phyloP scores from a whole-genome alignment of 2,888 invertebrate species.

The Spisula solida region DNA sequence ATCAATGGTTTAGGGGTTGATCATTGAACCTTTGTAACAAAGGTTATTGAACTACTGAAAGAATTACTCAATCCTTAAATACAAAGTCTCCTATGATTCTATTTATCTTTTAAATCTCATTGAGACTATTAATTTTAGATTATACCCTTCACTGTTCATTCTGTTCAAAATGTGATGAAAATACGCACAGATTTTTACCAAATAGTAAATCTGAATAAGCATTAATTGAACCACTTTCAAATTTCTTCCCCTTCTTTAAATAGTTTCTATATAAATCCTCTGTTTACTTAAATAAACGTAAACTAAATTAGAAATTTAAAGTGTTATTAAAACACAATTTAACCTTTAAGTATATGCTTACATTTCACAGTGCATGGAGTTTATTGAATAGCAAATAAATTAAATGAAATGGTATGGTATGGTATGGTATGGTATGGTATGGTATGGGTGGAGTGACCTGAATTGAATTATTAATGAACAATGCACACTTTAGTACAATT shows the following conservation, averaged over 20 bases:
- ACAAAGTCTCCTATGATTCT: background rate
- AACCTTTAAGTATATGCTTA: background rate
- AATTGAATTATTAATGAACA: no score
- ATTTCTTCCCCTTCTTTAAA: background rate
- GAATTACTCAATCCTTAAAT: background rate
- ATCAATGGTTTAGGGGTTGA: background rate
- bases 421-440: background rate
- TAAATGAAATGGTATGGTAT: background rate
- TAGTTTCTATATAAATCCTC: background rate
- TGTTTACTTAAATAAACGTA: constrained; percentile 9
- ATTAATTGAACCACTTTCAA: background rate
- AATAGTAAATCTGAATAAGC: background rate
- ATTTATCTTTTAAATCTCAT: background rate
- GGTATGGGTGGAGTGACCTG: no score
- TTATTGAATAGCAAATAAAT: background rate
- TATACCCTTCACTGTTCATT: background rate
- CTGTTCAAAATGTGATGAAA: background rate
- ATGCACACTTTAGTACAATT: no score
- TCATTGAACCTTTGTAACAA: background rate
- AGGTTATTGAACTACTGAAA: constrained; percentile 8
- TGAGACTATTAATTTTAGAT: background rate
- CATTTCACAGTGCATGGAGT: background rate
- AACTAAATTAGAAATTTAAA: background rate
- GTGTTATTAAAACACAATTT: constrained; percentile 10
- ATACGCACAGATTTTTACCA: background rate